These are phyloP conservation scores for Seladonia tumulorum DNA, from an alignment of 2,888 invertebrate species.

Conservation along the genomic window DNA sequence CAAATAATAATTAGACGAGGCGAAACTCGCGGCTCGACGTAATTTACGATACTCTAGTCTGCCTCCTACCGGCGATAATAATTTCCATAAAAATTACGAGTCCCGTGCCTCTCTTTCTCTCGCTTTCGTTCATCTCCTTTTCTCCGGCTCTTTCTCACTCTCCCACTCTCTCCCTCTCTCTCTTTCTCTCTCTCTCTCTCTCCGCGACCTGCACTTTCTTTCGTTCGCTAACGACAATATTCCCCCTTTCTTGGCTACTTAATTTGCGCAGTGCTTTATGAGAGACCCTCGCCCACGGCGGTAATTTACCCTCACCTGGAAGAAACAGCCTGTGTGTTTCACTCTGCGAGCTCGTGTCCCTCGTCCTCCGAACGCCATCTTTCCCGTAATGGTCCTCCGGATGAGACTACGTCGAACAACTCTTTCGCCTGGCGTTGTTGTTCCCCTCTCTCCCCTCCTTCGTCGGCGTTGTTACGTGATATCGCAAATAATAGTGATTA, in stretches of 20 bases:
- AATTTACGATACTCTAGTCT: slow-evolving; percentile 61
- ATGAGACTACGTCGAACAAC: slow-evolving; percentile 6
- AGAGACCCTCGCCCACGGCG: slow-evolving; percentile 58
- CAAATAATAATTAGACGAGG: slow-evolving; percentile 68
- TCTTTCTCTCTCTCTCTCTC: background rate
- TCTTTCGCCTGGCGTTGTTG: background rate
- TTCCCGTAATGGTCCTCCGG: slow-evolving; percentile 11
- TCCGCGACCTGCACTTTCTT: slow-evolving; percentile 44
- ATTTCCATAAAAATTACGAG: slow-evolving; percentile 63
- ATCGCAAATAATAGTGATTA: slow-evolving; percentile 38
- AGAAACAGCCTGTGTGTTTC: slow-evolving; percentile 18
- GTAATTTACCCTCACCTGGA: slow-evolving; percentile 60
- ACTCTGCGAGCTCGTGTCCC: background rate
- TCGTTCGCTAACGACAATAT: slow-evolving; percentile 55
- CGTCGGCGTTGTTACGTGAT: slow-evolving; percentile 8
- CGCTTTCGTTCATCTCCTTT: background rate
- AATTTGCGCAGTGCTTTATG: slow-evolving; percentile 70
- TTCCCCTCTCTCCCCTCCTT: background rate
- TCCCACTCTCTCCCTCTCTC: background rate
- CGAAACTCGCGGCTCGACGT: slow-evolving; percentile 37
- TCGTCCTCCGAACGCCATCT: background rate
- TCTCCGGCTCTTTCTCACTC: background rate
- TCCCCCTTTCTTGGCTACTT: slow-evolving; percentile 63
- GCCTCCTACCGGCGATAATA: slow-evolving; percentile 56
- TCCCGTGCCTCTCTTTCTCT: slow-evolving; percentile 11